These are phyloP conservation scores for Harpalus rubripes DNA, from an alignment of 2,888 invertebrate genomes.

Conservation along the genomic window DNA sequence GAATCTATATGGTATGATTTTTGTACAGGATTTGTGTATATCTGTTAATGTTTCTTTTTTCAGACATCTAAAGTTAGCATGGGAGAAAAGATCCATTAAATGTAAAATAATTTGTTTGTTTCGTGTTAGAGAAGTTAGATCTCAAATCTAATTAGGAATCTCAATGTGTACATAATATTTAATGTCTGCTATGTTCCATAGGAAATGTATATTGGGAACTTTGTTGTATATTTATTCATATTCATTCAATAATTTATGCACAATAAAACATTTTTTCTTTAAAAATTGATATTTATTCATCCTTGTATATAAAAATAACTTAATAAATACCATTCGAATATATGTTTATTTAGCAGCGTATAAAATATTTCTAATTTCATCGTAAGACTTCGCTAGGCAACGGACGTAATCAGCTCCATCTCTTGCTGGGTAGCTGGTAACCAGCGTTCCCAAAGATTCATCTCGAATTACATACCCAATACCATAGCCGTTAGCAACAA, in stretches of 20 bases:
- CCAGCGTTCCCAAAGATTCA: conserved; percentile 89
- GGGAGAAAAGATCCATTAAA: conserved; percentile 69
- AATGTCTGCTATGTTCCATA: neutral
- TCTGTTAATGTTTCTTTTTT: conserved; percentile 35
- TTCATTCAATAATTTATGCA: conserved; percentile 12
- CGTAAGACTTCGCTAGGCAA: conserved; percentile 85
- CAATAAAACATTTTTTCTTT: conserved; percentile 25
- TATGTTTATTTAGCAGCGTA: conserved; percentile 23
- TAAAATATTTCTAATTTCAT: conserved; percentile 80
- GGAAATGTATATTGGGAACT: conserved; percentile 16
- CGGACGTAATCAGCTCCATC: conserved; percentile 86
- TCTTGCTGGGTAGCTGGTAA: conserved; percentile 88
- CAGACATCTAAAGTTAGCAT: conserved; percentile 71
- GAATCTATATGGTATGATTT: conserved; percentile 89
- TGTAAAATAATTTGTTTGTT: conserved; percentile 22
- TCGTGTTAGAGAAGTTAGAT: conserved; percentile 11
- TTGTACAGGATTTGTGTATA: neutral
- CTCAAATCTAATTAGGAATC: conserved; percentile 30
- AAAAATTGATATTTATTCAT: conserved; percentile 44
- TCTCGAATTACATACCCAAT: conserved; percentile 95
- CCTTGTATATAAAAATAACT: conserved; percentile 40
- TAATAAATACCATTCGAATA: conserved; percentile 16
- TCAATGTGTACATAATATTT: conserved; percentile 41
- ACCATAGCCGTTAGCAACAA: conserved; percentile 93
- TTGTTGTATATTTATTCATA: conserved; percentile 45